Base-by-base conservation (phyloP, 2,888 invertebrate species). In the Deroplatys truncata region DNA sequence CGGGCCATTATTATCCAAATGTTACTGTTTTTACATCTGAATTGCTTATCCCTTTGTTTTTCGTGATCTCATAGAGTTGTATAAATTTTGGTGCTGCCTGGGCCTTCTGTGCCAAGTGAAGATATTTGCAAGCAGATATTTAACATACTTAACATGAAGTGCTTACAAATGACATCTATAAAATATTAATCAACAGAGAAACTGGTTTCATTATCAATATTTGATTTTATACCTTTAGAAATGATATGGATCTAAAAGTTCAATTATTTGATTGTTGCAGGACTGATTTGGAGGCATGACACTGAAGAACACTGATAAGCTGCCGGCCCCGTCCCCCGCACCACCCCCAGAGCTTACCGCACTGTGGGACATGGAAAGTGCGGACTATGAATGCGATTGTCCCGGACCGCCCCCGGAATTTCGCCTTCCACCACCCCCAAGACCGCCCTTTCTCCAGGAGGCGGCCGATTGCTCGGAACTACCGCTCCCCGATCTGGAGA, bases 311-410 rank as follows among this genome's bases (percentile, higher is more conserved):
- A 87, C 87, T 87, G 87, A 87, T 87, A 49, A 28, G 15, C 88
- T 84, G 56, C 88, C 84, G 29, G 82, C 88, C 28, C 85, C 89
- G 85, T 83, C 86, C 89, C 86, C 83, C 84, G 35, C 90, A 82
- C 86, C 88, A 84, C 86, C 89, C 31, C 90, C 90, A n/a, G 90
- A 90, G 85, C 90, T 89, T 43, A 88, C 90, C 28, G 90, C 90
- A 84, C 87, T 96, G 96, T 96, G 96, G 96, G 96, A 96, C 94
- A 95, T 96, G 94, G 95, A 96, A 93, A 95, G 95, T 94, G 95
- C 95, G 93, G 96, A 96, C 93, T 94, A 95, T 94, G 95, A 96
- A 94, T 96, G 96, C 94, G 96, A 96, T 94, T 97, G 96, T 94
- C 95, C 96, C 92, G 96, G 96, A 92, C 96, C 96, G 85, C 91